Percentiles rank a stretch among this genome's conserved stretches.
phyloP scores from a whole-genome alignment of 2,113 vertebrate species.

The Oncorhynchus mykiss region DNA sequence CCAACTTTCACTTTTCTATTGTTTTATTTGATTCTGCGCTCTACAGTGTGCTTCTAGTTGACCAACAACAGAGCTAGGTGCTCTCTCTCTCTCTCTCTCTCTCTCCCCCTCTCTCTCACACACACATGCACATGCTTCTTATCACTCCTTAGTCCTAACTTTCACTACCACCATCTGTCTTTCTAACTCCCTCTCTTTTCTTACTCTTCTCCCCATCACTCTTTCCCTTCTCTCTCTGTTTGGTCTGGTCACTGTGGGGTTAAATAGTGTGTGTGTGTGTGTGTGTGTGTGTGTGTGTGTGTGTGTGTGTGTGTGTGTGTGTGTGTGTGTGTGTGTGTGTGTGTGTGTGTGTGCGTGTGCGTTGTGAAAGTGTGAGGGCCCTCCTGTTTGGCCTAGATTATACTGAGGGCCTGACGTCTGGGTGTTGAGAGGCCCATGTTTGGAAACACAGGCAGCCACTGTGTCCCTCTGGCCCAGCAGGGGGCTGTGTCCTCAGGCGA shows the following conservation, averaged over 20 bases:
- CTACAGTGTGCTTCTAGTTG: neutral
- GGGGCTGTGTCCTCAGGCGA: slow-evolving; percentile 51
- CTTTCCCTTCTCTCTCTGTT: slow-evolving; percentile 29
- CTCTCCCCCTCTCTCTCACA: slow-evolving; percentile 24
- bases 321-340: neutral
- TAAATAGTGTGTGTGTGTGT: slow-evolving; percentile 58
- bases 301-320: slow-evolving; percentile 1
- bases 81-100: too few species aligned
- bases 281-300: too few species aligned
- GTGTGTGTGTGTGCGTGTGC: neutral
- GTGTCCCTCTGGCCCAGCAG: slow-evolving; percentile 67
- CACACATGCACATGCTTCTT: neutral
- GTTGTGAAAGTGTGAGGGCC: slow-evolving; percentile 35
- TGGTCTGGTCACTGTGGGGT: slow-evolving; percentile 55
- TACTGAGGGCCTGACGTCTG: slow-evolving; percentile 71
- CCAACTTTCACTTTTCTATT: neutral
- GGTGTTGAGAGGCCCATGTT: slow-evolving; percentile 70
- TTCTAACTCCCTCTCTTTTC: slow-evolving; percentile 22
- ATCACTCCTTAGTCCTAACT: slow-evolving; percentile 12
- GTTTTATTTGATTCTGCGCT: neutral
- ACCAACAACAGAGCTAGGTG: neutral
- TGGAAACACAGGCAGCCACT: slow-evolving; percentile 74
- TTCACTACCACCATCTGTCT: slow-evolving; percentile 30
- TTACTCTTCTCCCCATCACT: slow-evolving; percentile 14
- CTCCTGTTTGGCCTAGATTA: slow-evolving; percentile 69